phyloP scores from a whole-genome alignment of 2,113 vertebrate species.

The Puma concolor region DNA sequence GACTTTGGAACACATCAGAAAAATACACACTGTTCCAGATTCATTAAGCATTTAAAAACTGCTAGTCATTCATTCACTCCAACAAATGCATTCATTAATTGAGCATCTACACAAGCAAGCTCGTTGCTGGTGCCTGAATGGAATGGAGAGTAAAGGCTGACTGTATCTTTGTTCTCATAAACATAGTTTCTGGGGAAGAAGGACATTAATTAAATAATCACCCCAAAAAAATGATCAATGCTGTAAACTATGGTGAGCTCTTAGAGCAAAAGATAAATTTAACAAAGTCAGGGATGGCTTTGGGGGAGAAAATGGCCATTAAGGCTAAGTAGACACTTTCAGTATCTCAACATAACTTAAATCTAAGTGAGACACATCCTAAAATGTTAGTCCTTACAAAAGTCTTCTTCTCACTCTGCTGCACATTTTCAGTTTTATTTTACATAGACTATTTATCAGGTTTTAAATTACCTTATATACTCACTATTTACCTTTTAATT shows the following conservation, averaged over 20 bases:
- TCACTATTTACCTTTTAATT: neutral
- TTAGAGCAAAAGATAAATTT: conserved; percentile 8
- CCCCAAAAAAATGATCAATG: neutral
- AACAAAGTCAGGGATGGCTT: neutral
- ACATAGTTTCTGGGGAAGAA: neutral
- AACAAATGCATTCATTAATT: neutral
- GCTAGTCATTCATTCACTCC: neutral
- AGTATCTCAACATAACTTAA: neutral
- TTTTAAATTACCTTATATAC: neutral
- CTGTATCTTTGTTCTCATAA: neutral
- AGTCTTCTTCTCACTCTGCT: neutral
- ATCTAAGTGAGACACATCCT: neutral
- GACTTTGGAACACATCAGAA: neutral
- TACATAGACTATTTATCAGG: neutral
- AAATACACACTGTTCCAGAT: neutral
- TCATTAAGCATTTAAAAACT: neutral
- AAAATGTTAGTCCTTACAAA: neutral
- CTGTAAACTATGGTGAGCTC: neutral
- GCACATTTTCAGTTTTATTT: neutral
- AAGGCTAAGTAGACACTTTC: neutral
- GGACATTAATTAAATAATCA: neutral
- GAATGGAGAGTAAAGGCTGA: neutral
- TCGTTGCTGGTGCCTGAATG: neutral
- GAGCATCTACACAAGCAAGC: neutral
- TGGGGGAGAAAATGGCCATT: neutral